Base-by-base conservation (phyloP, 2,888 invertebrate genomes). In the Caenorhabditis sulstoni region DNA sequence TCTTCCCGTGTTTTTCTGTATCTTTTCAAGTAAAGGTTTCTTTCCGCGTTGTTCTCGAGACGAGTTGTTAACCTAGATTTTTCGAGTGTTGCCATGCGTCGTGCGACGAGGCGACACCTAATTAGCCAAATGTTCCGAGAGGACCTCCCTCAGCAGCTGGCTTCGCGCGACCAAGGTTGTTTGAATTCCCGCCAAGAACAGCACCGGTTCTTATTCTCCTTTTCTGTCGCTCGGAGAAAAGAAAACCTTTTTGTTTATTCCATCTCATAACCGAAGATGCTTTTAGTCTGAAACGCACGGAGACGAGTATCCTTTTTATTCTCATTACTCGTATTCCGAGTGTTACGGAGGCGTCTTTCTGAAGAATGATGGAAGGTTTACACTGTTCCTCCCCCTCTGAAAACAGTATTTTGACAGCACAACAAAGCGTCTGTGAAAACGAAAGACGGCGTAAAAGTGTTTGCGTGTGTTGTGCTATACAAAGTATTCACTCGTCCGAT, bases 51-150 rank as follows among this genome's bases (percentile, higher is more conserved):
- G 20, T 12, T 23, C 41, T 8, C 14, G 53, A 53, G 49, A 20
- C 35, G 3, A 20, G 41, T 57, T 57, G 57, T 57, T 57, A 57
- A 55, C 64, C 64, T 37, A 66, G 55, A 49, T 70, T 23, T 22
- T 18, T n/a, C 37, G n/a, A 14, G 29, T 50, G 49, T 29, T 52
- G 47, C 16, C 58, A 50, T 45, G 12, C 41, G n/a, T 62, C 45
- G 22, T 29, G 4, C 29, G 29, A 29, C 47, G 55, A 55, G 22
- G 4, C 64, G 61, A 61, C 71, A 58, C 64, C 73, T 64, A 73
- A 73, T 73, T 73, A 73, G 73, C 44, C 29, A 73, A 73, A 73
- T 73, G 73, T 73, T 73, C 73, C 70, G 59, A 59, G 70, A 62
- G 61, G 52, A 41, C 66, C 55, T 16, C 29, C 35, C 45, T 45